Conservation (phyloP, 1,140 invertebrate species). For the Drosophila dunni region DNA sequence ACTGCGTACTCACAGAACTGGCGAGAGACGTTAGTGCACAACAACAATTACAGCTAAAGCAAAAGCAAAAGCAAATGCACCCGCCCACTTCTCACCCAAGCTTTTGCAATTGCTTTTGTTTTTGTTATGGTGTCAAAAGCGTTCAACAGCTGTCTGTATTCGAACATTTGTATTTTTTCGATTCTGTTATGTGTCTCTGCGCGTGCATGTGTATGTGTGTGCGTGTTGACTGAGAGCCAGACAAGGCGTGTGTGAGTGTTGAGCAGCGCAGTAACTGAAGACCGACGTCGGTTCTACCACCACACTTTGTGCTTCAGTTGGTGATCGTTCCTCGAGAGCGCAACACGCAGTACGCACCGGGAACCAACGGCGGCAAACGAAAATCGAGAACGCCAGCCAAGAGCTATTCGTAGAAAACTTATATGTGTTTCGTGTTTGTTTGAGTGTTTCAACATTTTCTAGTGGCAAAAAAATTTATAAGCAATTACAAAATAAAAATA, state of each 20-base stretch:
- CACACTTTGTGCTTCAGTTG: slow-evolving; percentile 55
- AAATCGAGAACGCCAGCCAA: not conserved
- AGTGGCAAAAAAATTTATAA: not conserved
- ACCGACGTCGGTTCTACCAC: slow-evolving; percentile 46
- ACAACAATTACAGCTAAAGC: slow-evolving; percentile 23
- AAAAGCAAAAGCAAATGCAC: slow-evolving; percentile 2
- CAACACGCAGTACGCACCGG: slow-evolving; percentile 55
- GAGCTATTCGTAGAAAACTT: not conserved
- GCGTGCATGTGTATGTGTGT: slow-evolving; percentile 1
- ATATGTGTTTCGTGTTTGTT: slow-evolving; percentile 34
- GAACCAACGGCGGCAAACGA: not conserved
- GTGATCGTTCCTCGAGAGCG: slow-evolving; percentile 70
- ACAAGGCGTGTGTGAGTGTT: slow-evolving; percentile 48
- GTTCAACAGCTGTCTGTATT: slow-evolving; percentile 72
- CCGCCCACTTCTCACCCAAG: slow-evolving; percentile 35
- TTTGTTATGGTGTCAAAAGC: slow-evolving; percentile 59
- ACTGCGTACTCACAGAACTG: slow-evolving; percentile 44
- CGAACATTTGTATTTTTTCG: slow-evolving; percentile 48
- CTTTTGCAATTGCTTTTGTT: slow-evolving; percentile 55
- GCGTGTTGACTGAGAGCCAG: slow-evolving; percentile 40
- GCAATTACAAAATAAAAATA: not conserved
- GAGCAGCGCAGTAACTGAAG: slow-evolving; percentile 48
- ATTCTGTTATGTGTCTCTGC: slow-evolving; percentile 33
- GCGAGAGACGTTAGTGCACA: slow-evolving; percentile 14
- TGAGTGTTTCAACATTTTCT: slow-evolving; percentile 43